A percentile compares a stretch with the other conserved stretches of the same genome.
Conservation (phyloP, 2,797 vertebrate genomes). For the Melanotaenia parkinsoni region DNA sequence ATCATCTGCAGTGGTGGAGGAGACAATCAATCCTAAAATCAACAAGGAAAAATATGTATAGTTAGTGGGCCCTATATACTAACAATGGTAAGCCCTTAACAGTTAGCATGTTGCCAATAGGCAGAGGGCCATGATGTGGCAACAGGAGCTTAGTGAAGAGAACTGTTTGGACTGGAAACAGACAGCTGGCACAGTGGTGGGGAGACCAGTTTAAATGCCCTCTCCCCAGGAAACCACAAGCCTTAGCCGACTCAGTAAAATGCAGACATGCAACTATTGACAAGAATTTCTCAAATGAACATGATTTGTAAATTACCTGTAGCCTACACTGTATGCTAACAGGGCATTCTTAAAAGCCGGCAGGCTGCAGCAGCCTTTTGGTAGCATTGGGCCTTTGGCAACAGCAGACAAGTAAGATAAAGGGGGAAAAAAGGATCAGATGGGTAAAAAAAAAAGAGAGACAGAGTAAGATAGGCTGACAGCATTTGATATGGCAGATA, state of each 20-base stretch:
- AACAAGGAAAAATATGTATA: background rate
- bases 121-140: conserved; percentile 58
- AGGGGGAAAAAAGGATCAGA: conserved; percentile 26
- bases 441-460: conserved; percentile 41
- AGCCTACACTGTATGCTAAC: background rate
- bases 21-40: background rate
- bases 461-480: conserved; percentile 38
- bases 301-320: background rate
- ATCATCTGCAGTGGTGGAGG: background rate
- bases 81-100: conserved; percentile 36
- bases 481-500: conserved; percentile 61
- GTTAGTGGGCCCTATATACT: background rate
- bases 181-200: conserved; percentile 53
- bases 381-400: conserved; percentile 19
- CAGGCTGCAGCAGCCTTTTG: conserved; percentile 16
- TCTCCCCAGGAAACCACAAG: conserved; percentile 45
- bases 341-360: conserved; percentile 2
- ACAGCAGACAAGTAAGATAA: conserved; percentile 15
- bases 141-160: conserved; percentile 62
- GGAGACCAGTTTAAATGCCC: conserved; percentile 42
- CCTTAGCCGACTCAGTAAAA: conserved; percentile 48
- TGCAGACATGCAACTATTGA: conserved; percentile 10
- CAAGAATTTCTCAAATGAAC: background rate
- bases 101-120: conserved; percentile 35
- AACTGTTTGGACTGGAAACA: conserved; percentile 69